Evolutionary conservation across 1,140 invertebrate genomes (phyloP), one percentile per base, ranked within the genome.

Genomic region (Saccostrea cuccullata): DNA sequence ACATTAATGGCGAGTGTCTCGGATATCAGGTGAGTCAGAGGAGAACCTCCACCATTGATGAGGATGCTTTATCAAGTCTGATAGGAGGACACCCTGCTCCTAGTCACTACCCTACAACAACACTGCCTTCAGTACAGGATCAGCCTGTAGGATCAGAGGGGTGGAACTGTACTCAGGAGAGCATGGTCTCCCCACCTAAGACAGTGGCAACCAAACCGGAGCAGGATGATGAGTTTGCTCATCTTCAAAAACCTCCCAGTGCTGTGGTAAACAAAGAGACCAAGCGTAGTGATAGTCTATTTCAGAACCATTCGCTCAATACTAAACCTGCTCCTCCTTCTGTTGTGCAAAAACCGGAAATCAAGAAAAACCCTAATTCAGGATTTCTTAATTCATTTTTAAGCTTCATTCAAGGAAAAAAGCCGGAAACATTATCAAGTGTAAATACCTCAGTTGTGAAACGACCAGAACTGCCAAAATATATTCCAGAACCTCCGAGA

Each of bases 341-440:
- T 77, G 85, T 30, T n/a, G 86, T 77, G 87, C 55, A 83, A 77
- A 85, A 77, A 58, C 83, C 84, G 12, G 86, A 90, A 90, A 83
- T 88, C 36, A 58, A 86, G 26, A 88, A 82, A 85, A 91, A 89
- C 70, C 86, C 87, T 82, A 92, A 86, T 36, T 84, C 88, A 85
- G 88, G 92, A 9, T 94, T 94, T 86, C 92, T 94, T 88, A 92
- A 93, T 70, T 94, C 93, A 36, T 95, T 93, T 88, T 84, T 94
- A 20, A 94, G 90, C 87, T 95, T 94, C 88, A 90, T 95, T 26
- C 92, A 94, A 86, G 94, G 94, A 40, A 93, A 94, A 73, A 95
- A 94, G 88, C 93, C 93, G 58, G 94, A 95, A 88, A 95, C 94
- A 12, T 89, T 95, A 85, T 94, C 93, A 20, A 94, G 94, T 89